Conservation (phyloP, 2,797 vertebrate genomes). For the Lepus oiostolus region DNA sequence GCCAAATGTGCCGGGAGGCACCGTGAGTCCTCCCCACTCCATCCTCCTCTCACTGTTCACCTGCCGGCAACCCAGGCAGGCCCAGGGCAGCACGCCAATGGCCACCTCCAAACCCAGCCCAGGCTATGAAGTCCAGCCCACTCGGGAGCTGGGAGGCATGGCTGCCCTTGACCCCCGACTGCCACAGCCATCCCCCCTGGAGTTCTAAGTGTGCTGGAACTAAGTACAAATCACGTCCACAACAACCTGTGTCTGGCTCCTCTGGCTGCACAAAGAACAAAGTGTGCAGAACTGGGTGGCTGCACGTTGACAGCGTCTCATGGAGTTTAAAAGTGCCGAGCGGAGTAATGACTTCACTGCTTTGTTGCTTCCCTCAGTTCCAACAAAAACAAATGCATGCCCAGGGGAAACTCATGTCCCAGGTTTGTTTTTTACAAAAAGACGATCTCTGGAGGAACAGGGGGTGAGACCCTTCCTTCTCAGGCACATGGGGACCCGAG, state of each 20-base stretch:
- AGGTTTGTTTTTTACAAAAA: slow-evolving; percentile 18
- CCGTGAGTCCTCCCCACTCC: background rate
- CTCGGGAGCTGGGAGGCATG: background rate
- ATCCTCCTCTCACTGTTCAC: too few relatives aligned
- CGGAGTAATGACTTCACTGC: background rate
- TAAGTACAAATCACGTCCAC: background rate
- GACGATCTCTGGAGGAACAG: background rate
- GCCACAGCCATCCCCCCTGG: background rate
- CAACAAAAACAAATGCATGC: slow-evolving; percentile 41
- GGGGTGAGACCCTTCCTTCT: background rate
- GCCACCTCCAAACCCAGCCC: background rate
- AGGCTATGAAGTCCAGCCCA: background rate
- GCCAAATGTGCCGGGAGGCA: background rate
- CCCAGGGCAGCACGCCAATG: accelerated
- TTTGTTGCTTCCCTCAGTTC: background rate
- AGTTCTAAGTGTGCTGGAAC: background rate
- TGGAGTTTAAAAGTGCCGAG: background rate
- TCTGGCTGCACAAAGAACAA: slow-evolving; percentile 16
- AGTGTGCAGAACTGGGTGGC: background rate
- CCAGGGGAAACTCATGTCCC: background rate
- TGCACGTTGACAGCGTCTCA: background rate
- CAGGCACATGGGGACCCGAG: background rate
- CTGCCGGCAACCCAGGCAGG: accelerated
- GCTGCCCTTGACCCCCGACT: background rate
- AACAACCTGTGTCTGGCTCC: background rate